These are phyloP conservation scores for Gryllus longicercus DNA, from an alignment of 2,888 invertebrate species.

Conservation along the genomic window DNA sequence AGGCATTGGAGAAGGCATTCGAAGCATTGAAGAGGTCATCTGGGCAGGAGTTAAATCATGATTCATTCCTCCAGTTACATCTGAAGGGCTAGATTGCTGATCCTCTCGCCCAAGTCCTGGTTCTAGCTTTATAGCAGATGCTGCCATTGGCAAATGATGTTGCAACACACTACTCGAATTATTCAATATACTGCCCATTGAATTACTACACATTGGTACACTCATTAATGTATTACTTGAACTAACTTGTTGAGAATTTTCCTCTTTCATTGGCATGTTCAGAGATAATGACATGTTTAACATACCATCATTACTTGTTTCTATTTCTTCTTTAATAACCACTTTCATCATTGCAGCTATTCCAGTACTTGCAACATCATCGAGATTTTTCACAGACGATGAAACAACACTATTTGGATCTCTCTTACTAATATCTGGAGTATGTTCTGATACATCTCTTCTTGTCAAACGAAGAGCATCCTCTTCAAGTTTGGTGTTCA, in stretches of 20 bases:
- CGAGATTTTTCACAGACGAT: not conserved
- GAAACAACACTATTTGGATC: not conserved
- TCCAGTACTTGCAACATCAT: not conserved
- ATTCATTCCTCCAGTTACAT: not conserved
- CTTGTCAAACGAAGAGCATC: not conserved
- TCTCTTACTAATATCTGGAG: not conserved
- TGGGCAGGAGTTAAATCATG: not conserved
- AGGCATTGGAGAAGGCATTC: not conserved
- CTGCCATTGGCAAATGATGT: not conserved
- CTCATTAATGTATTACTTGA: not conserved
- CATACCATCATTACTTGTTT: constrained; percentile 33
- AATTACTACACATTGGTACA: not conserved
- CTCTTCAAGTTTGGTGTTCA: constrained; percentile 30
- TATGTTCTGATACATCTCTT: not conserved
- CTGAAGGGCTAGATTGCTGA: not conserved
- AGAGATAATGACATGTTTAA: constrained; percentile 18
- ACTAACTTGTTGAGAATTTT: constrained; percentile 9
- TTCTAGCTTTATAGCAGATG: constrained; percentile 31
- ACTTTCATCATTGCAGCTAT: constrained; percentile 27
- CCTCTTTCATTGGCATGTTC: constrained; percentile 24
- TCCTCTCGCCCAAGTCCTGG: constrained; percentile 41
- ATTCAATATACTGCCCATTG: not conserved
- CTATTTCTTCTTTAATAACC: constrained; percentile 35
- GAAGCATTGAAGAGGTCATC: not conserved
- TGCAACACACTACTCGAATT: not conserved